Evolutionary conservation across 2,888 invertebrate species (phyloP).

Genomic region (Acanthosoma haemorrhoidale): DNA sequence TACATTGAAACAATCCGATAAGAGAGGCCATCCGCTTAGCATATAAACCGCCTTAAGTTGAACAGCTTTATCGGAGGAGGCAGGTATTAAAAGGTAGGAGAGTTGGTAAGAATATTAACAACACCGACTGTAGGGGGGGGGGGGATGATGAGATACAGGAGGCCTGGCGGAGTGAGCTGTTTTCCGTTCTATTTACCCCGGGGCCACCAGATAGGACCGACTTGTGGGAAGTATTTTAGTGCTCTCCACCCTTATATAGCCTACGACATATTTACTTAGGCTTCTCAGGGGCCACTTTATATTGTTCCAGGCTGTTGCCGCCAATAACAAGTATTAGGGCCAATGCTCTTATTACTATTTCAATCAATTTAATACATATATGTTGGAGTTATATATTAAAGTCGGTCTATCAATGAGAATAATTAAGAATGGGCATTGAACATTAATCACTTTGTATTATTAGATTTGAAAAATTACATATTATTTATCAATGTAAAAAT

Average conservation of each 20-base stretch:
- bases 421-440: too few species aligned
- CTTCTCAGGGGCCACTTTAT: background rate
- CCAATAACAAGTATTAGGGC: background rate
- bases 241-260: background rate
- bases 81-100: conserved; percentile 20
- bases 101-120: conserved; percentile 20
- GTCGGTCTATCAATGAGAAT: too few species aligned
- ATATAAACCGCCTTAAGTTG: conserved; percentile 20
- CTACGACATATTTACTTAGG: background rate
- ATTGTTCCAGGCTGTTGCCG: background rate
- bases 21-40: conserved; percentile 3
- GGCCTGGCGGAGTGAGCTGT: conserved; percentile 12
- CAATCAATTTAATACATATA: too few species aligned
- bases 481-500: too few species aligned
- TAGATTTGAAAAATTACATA: too few species aligned
- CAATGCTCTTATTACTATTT: too few species aligned
- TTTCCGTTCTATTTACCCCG: conserved; percentile 19
- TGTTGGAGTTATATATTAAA: too few species aligned
- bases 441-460: too few species aligned
- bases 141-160: conserved; percentile 8
- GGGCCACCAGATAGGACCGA: background rate
- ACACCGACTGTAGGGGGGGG: background rate
- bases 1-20: conserved; percentile 24
- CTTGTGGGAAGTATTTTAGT: background rate
- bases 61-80: conserved; percentile 13